Conservation (phyloP, 2,797 vertebrate genomes). For the Rhodeus uyekii region DNA sequence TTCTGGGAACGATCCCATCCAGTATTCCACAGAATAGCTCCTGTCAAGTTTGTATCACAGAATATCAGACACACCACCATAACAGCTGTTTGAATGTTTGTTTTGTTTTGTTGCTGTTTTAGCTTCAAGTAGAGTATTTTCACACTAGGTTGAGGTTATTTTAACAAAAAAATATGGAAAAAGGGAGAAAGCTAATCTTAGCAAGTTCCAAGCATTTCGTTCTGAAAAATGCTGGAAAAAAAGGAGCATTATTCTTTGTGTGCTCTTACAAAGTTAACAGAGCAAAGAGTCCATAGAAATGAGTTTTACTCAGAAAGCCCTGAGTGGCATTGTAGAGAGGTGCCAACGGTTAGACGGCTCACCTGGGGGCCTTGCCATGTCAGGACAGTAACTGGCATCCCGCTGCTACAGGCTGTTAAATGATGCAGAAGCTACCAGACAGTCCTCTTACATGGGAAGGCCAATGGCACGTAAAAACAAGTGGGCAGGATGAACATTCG, state of each 20-base stretch:
- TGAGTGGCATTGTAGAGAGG: constrained; percentile 9
- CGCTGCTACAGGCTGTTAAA: constrained; percentile 70
- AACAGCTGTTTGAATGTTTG: neutral
- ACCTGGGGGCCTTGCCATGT: constrained; percentile 35
- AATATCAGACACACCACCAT: neutral
- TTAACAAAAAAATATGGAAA: neutral
- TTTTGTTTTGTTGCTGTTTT: too few relatives aligned
- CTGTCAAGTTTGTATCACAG: neutral
- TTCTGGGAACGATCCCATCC: neutral
- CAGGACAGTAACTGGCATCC: constrained; percentile 64
- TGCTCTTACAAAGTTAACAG: neutral
- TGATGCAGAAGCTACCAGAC: constrained; percentile 74
- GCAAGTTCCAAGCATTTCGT: neutral
- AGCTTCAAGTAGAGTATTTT: neutral
- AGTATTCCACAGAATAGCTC: neutral
- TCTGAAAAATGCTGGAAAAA: neutral
- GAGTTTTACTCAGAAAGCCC: neutral
- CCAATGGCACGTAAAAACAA: constrained; percentile 73
- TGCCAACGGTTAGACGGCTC: constrained; percentile 11
- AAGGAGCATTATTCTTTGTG: neutral
- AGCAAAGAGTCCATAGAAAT: neutral
- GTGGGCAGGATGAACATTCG: constrained; percentile 65
- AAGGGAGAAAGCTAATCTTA: neutral
- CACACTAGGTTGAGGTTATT: neutral
- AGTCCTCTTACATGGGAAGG: constrained; percentile 69